Conservation (phyloP, 2,888 invertebrate genomes). For the Coelinius sp. region DNA sequence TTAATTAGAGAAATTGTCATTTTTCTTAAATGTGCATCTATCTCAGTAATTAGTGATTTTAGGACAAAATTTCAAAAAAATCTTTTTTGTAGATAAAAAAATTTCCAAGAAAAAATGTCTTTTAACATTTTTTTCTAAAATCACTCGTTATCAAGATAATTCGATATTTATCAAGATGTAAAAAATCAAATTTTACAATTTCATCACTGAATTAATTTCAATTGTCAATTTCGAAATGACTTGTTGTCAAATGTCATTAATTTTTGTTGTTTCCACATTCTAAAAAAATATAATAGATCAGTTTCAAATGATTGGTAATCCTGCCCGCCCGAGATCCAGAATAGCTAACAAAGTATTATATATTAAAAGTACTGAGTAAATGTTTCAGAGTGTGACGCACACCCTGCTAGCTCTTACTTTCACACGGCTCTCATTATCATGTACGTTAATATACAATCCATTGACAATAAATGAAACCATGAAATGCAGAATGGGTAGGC, state of each 20-base stretch:
- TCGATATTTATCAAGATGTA: too few relatives aligned
- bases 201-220: background rate
- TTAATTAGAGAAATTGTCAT: background rate
- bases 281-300: background rate
- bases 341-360: slow-evolving; percentile 14
- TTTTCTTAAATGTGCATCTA: too few relatives aligned
- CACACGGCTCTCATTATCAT: slow-evolving; percentile 37
- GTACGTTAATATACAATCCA: background rate
- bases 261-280: background rate
- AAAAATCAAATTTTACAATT: too few relatives aligned
- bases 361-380: slow-evolving; percentile 16
- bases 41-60: too few relatives aligned
- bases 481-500: background rate
- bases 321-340: background rate
- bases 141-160: too few relatives aligned
- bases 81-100: too few relatives aligned
- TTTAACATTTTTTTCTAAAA: too few relatives aligned
- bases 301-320: background rate
- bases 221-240: background rate
- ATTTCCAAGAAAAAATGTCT: too few relatives aligned
- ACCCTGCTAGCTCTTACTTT: slow-evolving; percentile 36
- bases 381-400: slow-evolving; percentile 13
- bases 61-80: too few relatives aligned
- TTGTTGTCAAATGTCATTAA: background rate
- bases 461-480: slow-evolving; percentile 14